phyloP scores from a whole-genome alignment of 2,113 vertebrate species.

The Dromaius novaehollandiae region DNA sequence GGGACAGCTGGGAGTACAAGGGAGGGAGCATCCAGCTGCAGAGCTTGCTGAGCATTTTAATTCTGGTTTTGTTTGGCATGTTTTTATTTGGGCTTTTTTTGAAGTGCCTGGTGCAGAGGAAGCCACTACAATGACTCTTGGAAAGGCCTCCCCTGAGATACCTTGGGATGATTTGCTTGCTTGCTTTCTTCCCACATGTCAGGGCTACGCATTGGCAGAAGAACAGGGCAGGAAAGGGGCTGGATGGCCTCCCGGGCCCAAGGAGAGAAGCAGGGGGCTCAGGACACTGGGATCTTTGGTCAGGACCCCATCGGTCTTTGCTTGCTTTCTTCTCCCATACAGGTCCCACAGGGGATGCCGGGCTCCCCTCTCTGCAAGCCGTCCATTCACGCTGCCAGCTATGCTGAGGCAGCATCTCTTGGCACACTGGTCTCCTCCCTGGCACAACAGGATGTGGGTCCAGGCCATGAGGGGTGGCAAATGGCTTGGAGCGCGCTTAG shows the following conservation, averaged over 20 bases:
- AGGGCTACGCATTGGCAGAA: background rate
- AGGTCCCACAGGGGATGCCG: background rate
- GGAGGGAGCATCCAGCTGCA: background rate
- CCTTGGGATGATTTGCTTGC: background rate
- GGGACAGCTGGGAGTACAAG: background rate
- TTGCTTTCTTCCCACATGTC: background rate
- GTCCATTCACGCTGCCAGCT: fast-evolving
- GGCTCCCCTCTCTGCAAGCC: fast-evolving
- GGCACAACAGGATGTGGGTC: background rate
- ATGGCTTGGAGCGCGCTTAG: background rate
- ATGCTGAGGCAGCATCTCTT: background rate
- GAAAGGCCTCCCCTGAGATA: background rate
- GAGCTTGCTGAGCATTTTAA: background rate
- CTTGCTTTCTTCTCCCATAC: background rate
- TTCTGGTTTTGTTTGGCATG: background rate
- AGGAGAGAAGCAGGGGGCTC: background rate
- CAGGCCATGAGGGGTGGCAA: background rate
- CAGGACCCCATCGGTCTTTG: background rate
- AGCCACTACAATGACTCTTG: background rate
- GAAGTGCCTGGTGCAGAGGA: background rate
- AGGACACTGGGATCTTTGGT: background rate
- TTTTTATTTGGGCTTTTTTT: background rate
- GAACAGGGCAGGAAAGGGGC: fast-evolving
- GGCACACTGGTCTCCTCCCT: background rate
- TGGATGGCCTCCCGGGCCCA: background rate